Evolutionary conservation across 2,113 vertebrate genomes (phyloP), one percentile per base, ranked within the genome.

Genomic region (Entosphenus tridentatus): DNA sequence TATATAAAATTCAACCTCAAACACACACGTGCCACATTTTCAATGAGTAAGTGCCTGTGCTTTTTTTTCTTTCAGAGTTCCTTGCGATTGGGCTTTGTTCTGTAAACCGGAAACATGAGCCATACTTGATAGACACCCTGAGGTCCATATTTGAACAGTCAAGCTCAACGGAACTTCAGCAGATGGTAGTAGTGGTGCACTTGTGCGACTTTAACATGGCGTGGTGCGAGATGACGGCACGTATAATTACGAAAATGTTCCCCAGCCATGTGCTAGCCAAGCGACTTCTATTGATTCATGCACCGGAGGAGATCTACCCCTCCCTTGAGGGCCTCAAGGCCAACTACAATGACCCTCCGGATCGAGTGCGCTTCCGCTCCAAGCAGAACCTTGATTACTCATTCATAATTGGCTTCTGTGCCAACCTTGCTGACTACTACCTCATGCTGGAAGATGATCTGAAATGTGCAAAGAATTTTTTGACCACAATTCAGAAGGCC

Each of bases 1-100:
- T 39, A 7, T 39, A 7, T 39, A 6, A 39, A 39, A 39, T 39
- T 39, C 39, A 39, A 39, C 39, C 39, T 39, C 39, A 39, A 39
- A 39, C 39, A 39, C 39, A 39, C 39, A 39, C 39, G 6, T 39
- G 39, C 39, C 5, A 39, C 39, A 39, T 39, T 39, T 39, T 39
- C 39, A 39, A 6, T 4, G 11, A 67, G 67, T 10, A 11, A 56
- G 16, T 18, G 10, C 11, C 55, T 70, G 69, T 57, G 13, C 56
- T 69, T 71, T 59, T 57, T 18, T 4, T 55, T 13, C 67, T n/a
- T 39, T 10, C 56, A 74, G 71, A 57, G 68, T 74, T 72, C 67
- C 56, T 76, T 57, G 69, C 68, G 14, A 72, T 75, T 62, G 75
- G 76, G 10, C 75, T 75, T 56, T 76, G 72, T 18, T 72, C 76